phyloP scores from a whole-genome alignment of 2,113 vertebrate genomes.

The Megaceryle maxima region DNA sequence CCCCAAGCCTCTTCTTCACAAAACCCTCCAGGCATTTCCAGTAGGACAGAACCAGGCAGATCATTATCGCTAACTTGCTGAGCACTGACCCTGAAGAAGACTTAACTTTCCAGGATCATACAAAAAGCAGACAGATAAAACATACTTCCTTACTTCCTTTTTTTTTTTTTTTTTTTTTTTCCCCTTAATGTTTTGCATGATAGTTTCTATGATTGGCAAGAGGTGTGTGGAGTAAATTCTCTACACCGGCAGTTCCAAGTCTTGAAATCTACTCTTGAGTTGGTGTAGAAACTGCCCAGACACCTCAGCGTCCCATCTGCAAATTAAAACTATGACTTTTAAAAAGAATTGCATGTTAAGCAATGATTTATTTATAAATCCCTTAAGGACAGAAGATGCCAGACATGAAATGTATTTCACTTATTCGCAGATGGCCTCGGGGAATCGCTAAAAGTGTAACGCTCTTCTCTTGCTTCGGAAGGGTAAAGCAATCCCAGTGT shows the following conservation, averaged over 20 bases:
- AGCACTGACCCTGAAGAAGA: neutral
- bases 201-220: neutral
- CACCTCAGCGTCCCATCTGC: neutral
- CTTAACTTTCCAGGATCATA: neutral
- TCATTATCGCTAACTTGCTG: neutral
- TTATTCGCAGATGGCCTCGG: neutral
- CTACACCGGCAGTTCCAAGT: neutral
- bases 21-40: neutral
- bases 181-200: neutral
- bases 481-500: neutral
- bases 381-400: neutral
- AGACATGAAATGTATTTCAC: neutral
- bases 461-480: neutral
- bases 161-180: no score
- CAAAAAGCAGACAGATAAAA: neutral
- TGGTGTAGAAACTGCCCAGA: neutral
- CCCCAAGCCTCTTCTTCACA: neutral
- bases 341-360: neutral
- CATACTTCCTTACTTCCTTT: neutral
- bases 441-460: neutral
- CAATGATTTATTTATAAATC: neutral
- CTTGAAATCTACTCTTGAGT: neutral
- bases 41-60: neutral
- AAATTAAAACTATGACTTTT: neutral
- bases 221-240: neutral